Percentiles rank a stretch among this genome's conserved stretches.
phyloP scores from a whole-genome alignment of 2,113 vertebrate species.

The Anolis carolinensis region DNA sequence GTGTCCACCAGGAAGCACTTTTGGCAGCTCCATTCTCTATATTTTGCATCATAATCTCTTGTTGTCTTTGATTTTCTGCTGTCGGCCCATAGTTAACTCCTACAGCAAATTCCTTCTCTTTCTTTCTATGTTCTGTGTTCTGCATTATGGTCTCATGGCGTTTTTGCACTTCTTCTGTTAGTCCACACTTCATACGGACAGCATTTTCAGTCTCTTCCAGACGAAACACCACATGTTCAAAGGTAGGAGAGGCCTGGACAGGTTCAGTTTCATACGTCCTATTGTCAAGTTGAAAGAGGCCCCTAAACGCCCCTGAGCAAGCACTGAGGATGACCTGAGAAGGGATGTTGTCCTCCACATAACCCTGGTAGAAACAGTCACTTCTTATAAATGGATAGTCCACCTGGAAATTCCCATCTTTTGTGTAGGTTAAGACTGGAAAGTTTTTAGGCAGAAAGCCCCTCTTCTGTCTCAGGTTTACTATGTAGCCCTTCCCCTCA shows the following conservation, averaged over 20 bases:
- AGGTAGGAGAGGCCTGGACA: constrained; percentile 30
- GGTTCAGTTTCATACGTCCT: constrained; percentile 60
- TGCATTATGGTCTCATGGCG: constrained; percentile 21
- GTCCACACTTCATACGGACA: background rate
- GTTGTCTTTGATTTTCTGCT: too few relatives aligned
- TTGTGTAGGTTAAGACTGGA: constrained; percentile 57
- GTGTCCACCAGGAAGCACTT: background rate
- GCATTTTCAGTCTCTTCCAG: constrained; percentile 3
- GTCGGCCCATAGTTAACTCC: too few relatives aligned
- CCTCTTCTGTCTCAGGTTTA: constrained; percentile 57
- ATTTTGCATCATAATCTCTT: too few relatives aligned
- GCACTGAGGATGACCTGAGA: constrained; percentile 48
- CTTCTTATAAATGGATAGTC: constrained; percentile 50
- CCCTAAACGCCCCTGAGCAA: constrained; percentile 54
- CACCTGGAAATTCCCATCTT: constrained; percentile 52
- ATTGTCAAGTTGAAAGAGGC: constrained; percentile 47
- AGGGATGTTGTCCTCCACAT: constrained; percentile 37
- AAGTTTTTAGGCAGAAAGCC: constrained; percentile 37
- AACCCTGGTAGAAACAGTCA: constrained; percentile 57
- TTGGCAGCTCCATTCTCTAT: background rate
- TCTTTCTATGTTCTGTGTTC: background rate
- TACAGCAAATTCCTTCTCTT: too few relatives aligned
- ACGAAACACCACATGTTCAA: constrained; percentile 57
- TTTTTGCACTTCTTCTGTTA: constrained; percentile 12
- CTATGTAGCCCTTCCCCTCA: constrained; percentile 36